Evolutionary conservation across 2,797 vertebrate genomes (phyloP), one percentile per base, ranked within the genome.

Genomic region (Microcaecilia unicolor): DNA sequence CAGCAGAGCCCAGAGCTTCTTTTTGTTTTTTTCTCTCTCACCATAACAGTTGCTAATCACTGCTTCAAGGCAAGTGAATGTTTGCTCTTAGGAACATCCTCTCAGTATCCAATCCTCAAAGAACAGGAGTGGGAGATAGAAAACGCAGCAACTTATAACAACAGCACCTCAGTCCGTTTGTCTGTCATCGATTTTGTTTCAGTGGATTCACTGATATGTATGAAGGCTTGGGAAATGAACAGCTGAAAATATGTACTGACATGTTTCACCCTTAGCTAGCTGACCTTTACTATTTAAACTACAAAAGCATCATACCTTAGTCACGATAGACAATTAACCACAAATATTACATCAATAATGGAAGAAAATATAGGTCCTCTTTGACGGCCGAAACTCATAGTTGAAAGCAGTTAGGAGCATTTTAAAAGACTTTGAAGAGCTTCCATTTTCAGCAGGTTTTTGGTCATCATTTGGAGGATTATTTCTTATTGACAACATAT

Each of bases 11-110:
- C n/a, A n/a, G n/a, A n/a, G n/a, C n/a, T n/a, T n/a, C n/a, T n/a
- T n/a, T n/a, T n/a, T n/a, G 30, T 35, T 63, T 59, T 66, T 70
- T n/a, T n/a, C n/a, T n/a, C n/a, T n/a, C n/a, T n/a, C n/a, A n/a
- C n/a, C n/a, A n/a, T 85, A 83, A 82, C 67, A 76, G 81, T 64
- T 71, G 82, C 72, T 78, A 78, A 79, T 72, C 86, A 75, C 55
- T 59, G 59, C 24, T 59, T 45, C 51, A 50, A 11, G 73, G 61
- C 55, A 73, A 9, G 55, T 14, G 44, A 56, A 31, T 30, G 45
- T 62, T 73, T 61, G 21, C 44, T 63, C 42, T 33, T 45, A n/a
- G n/a, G n/a, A n/a, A n/a, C n/a, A n/a, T n/a, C n/a, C 62, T 63
- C n/a, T 49, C 51, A 48, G 30, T 37, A 56, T 49, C 49, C 67